phyloP scores from a whole-genome alignment of 2,113 vertebrate genomes.

The Dicentrarchus labrax region DNA sequence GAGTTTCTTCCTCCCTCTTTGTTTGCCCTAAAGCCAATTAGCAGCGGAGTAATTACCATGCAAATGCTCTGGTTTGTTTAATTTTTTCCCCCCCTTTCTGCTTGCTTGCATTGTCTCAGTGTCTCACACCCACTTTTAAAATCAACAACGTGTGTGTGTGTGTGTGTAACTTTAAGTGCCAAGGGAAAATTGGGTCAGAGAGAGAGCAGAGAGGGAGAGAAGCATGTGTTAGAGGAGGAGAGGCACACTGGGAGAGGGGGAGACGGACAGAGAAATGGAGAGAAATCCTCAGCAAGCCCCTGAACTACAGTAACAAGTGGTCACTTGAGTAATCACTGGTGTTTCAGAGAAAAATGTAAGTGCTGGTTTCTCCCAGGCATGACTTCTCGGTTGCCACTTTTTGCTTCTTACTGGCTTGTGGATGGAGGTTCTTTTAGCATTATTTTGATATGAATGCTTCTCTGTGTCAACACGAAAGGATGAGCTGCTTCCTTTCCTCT shows the following conservation, averaged over 20 bases:
- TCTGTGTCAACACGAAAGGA: background rate
- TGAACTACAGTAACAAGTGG: conserved; percentile 77
- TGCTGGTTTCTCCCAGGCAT: conserved; percentile 70
- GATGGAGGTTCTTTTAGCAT: conserved; percentile 35
- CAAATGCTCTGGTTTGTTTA: conserved; percentile 47
- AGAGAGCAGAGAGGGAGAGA: conserved; percentile 57
- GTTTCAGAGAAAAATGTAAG: conserved; percentile 81
- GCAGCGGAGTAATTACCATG: conserved; percentile 28
- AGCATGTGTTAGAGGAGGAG: conserved; percentile 61
- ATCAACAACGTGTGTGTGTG: conserved; percentile 53
- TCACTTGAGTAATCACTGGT: conserved; percentile 79
- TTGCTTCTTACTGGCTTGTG: conserved; percentile 37
- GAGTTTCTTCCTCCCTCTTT: conserved; percentile 52
- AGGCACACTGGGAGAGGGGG: conserved; percentile 60
- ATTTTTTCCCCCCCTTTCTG: background rate
- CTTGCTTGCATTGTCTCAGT: conserved; percentile 20
- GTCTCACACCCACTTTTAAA: conserved; percentile 63
- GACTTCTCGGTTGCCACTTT: conserved; percentile 60
- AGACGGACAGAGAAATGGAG: conserved; percentile 70
- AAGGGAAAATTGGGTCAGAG: conserved; percentile 72
- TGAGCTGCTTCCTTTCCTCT: background rate
- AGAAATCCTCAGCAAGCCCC: conserved; percentile 67
- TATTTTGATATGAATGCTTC: conserved; percentile 23
- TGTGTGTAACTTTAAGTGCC: conserved; percentile 80
- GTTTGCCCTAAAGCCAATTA: conserved; percentile 59